phyloP scores from a whole-genome alignment of 2,113 vertebrate species.

The Dasyurus viverrinus region DNA sequence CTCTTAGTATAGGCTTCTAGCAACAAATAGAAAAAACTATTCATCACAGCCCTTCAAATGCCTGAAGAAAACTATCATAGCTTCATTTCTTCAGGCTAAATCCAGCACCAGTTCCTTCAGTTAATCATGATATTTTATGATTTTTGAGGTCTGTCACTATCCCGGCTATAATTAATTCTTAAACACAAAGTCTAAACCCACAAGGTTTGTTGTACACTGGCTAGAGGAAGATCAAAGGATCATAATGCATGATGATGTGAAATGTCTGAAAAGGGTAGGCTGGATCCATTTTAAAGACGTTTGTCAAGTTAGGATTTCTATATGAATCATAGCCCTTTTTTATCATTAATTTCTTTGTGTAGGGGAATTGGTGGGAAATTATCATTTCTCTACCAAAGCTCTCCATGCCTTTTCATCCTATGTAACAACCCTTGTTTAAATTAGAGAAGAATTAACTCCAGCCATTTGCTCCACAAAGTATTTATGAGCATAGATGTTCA shows the following conservation, averaged over 20 bases:
- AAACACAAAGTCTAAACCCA: conserved; percentile 32
- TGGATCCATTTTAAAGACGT: conserved; percentile 17
- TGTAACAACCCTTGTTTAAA: neutral
- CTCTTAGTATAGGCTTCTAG: neutral
- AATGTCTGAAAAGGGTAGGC: neutral
- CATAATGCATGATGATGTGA: neutral
- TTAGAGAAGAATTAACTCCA: neutral
- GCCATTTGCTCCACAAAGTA: neutral
- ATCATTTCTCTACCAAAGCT: neutral
- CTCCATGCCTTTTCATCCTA: neutral
- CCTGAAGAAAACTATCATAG: neutral
- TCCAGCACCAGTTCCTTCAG: neutral
- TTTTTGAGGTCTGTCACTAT: conserved; percentile 12
- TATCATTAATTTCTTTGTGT: conserved; percentile 17
- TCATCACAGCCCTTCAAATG: neutral
- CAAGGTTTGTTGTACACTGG: neutral
- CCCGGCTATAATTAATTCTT: conserved; percentile 8
- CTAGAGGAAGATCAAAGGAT: neutral
- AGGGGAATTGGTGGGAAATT: neutral
- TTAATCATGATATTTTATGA: neutral
- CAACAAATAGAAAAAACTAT: neutral
- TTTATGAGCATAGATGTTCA: conserved; percentile 32
- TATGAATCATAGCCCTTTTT: conserved; percentile 39
- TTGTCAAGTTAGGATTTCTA: conserved; percentile 4
- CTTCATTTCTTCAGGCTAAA: neutral